These are phyloP conservation scores for Stegastes partitus DNA, from an alignment of 2,113 vertebrate genomes.

Conservation along the genomic window DNA sequence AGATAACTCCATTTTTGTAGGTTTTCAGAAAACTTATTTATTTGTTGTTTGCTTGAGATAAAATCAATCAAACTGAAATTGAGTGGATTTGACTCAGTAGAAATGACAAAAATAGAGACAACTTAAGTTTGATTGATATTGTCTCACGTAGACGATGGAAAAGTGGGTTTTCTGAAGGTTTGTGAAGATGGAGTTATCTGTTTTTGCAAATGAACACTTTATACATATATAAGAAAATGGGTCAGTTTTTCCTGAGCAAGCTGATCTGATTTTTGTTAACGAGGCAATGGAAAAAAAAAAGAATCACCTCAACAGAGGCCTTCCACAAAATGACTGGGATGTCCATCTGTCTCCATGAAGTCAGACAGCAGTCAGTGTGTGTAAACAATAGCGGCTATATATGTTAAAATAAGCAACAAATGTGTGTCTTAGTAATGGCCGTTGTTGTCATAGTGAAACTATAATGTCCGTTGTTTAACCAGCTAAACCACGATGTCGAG, in stretches of 20 bases:
- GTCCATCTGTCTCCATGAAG: not conserved
- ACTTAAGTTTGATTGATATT: too few species aligned
- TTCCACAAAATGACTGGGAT: conserved; percentile 15
- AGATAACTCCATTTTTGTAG: too few species aligned
- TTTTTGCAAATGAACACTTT: too few species aligned
- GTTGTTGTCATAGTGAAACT: conserved; percentile 29
- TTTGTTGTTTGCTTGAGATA: too few species aligned
- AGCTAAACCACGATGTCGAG: not conserved
- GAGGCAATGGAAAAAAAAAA: not conserved
- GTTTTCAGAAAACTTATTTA: too few species aligned
- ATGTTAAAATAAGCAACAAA: not conserved
- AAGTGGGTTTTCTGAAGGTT: too few species aligned
- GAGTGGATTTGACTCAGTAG: too few species aligned
- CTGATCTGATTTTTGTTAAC: not conserved
- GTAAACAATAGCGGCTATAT: too few species aligned
- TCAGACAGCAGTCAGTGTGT: not conserved
- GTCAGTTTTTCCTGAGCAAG: conserved; percentile 13
- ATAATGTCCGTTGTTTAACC: conserved; percentile 8
- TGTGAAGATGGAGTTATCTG: too few species aligned
- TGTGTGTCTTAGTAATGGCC: not conserved
- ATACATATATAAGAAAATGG: not conserved
- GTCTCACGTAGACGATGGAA: too few species aligned
- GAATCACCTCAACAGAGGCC: not conserved
- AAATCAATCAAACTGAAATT: too few species aligned
- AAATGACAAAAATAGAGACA: too few species aligned